phyloP scores from a whole-genome alignment of 2,888 invertebrate species.

The Pollenia amentaria region DNA sequence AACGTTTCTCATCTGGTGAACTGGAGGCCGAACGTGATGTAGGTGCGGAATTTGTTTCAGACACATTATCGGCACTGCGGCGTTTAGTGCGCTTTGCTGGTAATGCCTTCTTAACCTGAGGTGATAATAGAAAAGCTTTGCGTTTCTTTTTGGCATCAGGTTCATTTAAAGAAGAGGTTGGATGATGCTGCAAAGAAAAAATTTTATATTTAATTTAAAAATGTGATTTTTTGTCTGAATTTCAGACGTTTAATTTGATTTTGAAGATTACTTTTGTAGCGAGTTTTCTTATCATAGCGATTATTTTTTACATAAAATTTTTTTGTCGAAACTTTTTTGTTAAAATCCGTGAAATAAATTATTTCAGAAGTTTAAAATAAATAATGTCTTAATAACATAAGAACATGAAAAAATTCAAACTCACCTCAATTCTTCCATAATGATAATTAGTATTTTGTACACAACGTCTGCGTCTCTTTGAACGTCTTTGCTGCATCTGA shows the following conservation, averaged over 20 bases:
- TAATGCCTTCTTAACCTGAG: constrained; percentile 79
- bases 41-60: constrained; percentile 61
- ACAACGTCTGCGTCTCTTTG: constrained; percentile 83
- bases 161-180: constrained; percentile 45
- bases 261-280: too few species aligned
- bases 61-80: constrained; percentile 66
- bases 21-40: constrained; percentile 77
- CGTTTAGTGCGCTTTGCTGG: constrained; percentile 77
- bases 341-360: too few species aligned
- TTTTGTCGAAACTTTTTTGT: too few species aligned
- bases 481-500: constrained; percentile 82
- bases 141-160: constrained; percentile 78
- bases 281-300: too few species aligned
- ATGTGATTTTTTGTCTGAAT: neutral
- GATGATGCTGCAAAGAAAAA: constrained; percentile 52
- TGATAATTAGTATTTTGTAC: constrained; percentile 83
- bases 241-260: too few species aligned
- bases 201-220: neutral
- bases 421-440: constrained; percentile 82
- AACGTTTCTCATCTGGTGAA: constrained; percentile 78
- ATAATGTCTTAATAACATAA: neutral
- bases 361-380: too few species aligned
- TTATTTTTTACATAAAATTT: too few species aligned
- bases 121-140: constrained; percentile 82
- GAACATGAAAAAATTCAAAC: constrained; percentile 21